Base-by-base conservation (phyloP, 2,888 invertebrate genomes). In the Lamproptera curius region DNA sequence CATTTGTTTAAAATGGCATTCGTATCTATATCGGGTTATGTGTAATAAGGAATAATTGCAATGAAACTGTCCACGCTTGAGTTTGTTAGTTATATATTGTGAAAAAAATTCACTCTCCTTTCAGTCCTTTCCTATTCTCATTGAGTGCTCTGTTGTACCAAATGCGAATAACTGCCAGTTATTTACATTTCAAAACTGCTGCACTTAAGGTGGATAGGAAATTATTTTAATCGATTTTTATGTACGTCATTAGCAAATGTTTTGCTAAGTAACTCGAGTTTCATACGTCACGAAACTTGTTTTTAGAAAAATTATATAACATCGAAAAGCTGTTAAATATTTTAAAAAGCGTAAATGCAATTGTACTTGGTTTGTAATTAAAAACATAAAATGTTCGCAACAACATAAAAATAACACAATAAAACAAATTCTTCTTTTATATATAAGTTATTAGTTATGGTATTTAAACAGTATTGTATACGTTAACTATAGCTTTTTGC, bases 161-260 rank as follows among this genome's bases (percentile, higher is more conserved):
- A 86, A 86, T 86, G 86, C 86, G 86, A 76, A 81, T 86, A 84
- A 79, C 80, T 70, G 55, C 57, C 58, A 60, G 75, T 79, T 78
- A 76, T 77, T 79, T 72, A 72, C 76, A 76, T 78, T 74, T 70
- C 59, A 67, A 73, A 76, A 69, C 83, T 83, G 77, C 82, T 84
- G 86, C 84, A 86, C 85, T 86, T 86, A 82, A 81, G 85, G 79
- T 76, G 74, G 76, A 77, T 80, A 79, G 76, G 78, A 67, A 73
- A 51, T 49, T 44, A 49, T 42, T 40, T 40, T 50, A 35, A 40
- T 43, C 47, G 44, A 20, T 43, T 44, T 48, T 52, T 46, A 46
- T 46, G 39, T 46, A 49, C 42, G 41, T 48, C 26, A 50, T 39
- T 46, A 49, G 44, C 33, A 26, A 26, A 26, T 16, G 20, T 1